Percentiles rank a stretch among this genome's conserved stretches.
Evolutionary conservation across 2,797 vertebrate genomes (phyloP).

Genomic region (Anomalospiza imberbis): DNA sequence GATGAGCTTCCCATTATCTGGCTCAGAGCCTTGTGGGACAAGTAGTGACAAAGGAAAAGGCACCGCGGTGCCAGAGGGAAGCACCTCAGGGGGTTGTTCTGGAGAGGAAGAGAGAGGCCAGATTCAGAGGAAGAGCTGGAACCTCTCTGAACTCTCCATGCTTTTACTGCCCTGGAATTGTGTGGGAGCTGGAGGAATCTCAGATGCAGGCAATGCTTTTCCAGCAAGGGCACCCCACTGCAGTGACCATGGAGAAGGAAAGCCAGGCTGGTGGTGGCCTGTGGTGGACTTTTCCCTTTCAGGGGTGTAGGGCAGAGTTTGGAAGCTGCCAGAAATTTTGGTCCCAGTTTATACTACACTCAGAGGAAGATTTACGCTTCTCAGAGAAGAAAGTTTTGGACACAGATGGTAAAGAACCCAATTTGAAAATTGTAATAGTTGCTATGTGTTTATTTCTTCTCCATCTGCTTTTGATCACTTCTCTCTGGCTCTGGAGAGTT

Average conservation of each 20-base stretch:
- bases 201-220: neutral
- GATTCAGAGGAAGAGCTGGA: neutral
- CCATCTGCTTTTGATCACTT: neutral
- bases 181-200: neutral
- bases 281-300: neutral
- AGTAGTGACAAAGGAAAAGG: neutral
- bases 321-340: neutral
- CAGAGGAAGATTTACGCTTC: neutral
- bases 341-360: neutral
- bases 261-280: neutral
- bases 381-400: neutral
- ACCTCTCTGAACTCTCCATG: neutral
- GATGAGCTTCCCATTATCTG: neutral
- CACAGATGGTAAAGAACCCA: neutral
- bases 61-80: neutral
- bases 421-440: neutral
- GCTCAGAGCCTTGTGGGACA: neutral
- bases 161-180: neutral
- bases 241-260: neutral
- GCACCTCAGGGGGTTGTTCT: accelerated
- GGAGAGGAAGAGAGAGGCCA: neutral
- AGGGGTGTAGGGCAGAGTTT: accelerated
- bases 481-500: neutral
- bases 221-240: neutral
- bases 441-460: neutral